Base-by-base conservation (phyloP, 2,113 vertebrate genomes). In the Illadopsis cleaveri region DNA sequence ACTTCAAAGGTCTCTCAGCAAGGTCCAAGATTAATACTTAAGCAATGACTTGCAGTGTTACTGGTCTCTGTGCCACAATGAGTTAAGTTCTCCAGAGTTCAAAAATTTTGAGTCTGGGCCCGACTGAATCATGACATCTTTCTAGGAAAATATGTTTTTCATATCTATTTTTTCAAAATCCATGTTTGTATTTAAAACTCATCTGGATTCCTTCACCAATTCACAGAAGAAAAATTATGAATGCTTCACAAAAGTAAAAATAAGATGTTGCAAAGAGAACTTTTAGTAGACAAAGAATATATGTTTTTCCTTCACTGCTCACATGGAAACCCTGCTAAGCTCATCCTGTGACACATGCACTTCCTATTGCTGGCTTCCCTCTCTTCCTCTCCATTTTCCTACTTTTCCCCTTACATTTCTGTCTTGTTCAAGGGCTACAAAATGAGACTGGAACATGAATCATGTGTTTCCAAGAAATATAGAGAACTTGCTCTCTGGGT, bases 281-380 rank as follows among this genome's bases (percentile, higher is more conserved):
- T 81, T 95, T 62, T 81, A 66, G 83, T 37, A 75, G 47, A 70
- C 25, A 73, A 23, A 28, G n/a, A 78, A 78, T 42, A 14, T n/a
- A 70, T 56, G 10, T 56, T 92, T 96, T 71, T 56, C 65, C n/a
- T 57, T 75, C 33, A 70, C 51, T 78, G 42, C 23, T 31, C 15
- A 37, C 20, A 40, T 65, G 89, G 60, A 92, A 94, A 95, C 61
- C 82, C n/a, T 9, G 0, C 82, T 69, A 45, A 80, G 16, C 24
- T 94, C n/a, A 64, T 84, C 69, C 60, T 68, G 33, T 86, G 65
- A 79, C 25, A 44, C 25, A 48, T 0, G 0, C n/a, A 33, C 62
- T 95, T 94, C 89, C 86, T 83, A 56, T 56, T 60, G 61, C 77
- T 92, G 83, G 47, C 64, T 94, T 92, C 58, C 58, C 61, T 91